Base-by-base conservation (phyloP, 64 coral and sea anemone genomes). In the Platygyra sinensis region DNA sequence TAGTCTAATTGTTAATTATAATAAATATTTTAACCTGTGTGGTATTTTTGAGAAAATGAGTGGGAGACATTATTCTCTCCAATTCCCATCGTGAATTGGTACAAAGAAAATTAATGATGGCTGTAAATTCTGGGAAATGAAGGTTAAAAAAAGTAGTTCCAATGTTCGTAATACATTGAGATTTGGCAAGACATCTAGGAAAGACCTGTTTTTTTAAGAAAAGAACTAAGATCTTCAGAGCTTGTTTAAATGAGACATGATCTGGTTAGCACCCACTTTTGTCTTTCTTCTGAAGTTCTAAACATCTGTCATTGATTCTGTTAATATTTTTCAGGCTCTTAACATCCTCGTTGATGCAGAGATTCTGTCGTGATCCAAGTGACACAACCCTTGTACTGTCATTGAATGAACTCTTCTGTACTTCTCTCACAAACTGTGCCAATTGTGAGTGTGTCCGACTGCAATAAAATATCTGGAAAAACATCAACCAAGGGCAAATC, bases 381-480 rank as follows among this genome's bases (percentile, higher is more conserved):
- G 97, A 93, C 5, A 99, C 94, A 27, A 99, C 93, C 50, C 97
- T 89, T 83, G 91, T 96, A 32, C 59, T 88, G 50, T 90, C 72
- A 49, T 85, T 91, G 80, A 93, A 99, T 75, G 90, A 88, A 89
- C 94, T 99, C 74, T 96, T 99, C 28, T 96, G 80, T 5, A 99
- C 97, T 84, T 99, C 97, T 91, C 88, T 90, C 25, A 94, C 91
- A 94, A 99, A 99, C 78, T 99, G 97, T 13, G 94, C 94, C 49
- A 99, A 65, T 36, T 99, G 97, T 16, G 97, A 99, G 75, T 99
- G 97, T 30, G 97, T 99, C 38, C 97, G 94, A 46, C 97, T 99
- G 29, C 97, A 99, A 74, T 99, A 99, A 74, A 91, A 99, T 36
- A 99, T 93, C 97, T 99, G 67, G 22, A 62, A 62, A n/a, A 62